Evolutionary conservation across 1,140 invertebrate species (phyloP), one percentile per base, ranked within the genome.

Genomic region (Anoplolepis gracilipes): DNA sequence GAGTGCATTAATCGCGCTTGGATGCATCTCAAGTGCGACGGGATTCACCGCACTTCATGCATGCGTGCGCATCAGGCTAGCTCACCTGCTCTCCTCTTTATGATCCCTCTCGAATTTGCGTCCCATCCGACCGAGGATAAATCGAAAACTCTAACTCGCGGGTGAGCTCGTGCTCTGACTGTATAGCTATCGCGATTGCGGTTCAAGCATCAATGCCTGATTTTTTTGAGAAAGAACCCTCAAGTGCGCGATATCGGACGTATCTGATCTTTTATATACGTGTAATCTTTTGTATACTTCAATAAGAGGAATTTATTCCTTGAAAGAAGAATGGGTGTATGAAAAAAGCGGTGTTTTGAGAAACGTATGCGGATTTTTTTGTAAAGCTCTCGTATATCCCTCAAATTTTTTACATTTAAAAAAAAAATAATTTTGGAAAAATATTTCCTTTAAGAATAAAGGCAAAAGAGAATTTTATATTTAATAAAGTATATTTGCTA

Each of bases 1-100:
- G 77, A 82, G 88, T 86, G 78, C 79, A 88, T 93, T 91, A 92
- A 79, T 90, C 65, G 92, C 92, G 91, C 90, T 62, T 85, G 85
- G 90, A 78, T 92, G 89, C 86, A 88, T 87, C 79, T 90, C 87
- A 93, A 93, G 90, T 87, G 91, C 85, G n/a, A 67, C 22, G 11
- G 64, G 73, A 72, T 72, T 69, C 39, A 55, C 28, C 73, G 28
- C 22, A n/a, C 84, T 85, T 85, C 84, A 87, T 89, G 84, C 91
- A 92, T 82, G 67, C 85, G 87, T 89, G 91, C 81, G 75, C 55
- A 76, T 62, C 36, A 25, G 67, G 55, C 86, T 82, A 75, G 87
- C 84, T 87, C 91, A 91, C 86, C 86, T 82, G 79, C 86, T 64
- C 76, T 46, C 53, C 72, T 82, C 59, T 53, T 73, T 33, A 77